These are phyloP conservation scores for Cardiocondyla obscurior DNA, from an alignment of 1,140 invertebrate species.

Conservation along the genomic window DNA sequence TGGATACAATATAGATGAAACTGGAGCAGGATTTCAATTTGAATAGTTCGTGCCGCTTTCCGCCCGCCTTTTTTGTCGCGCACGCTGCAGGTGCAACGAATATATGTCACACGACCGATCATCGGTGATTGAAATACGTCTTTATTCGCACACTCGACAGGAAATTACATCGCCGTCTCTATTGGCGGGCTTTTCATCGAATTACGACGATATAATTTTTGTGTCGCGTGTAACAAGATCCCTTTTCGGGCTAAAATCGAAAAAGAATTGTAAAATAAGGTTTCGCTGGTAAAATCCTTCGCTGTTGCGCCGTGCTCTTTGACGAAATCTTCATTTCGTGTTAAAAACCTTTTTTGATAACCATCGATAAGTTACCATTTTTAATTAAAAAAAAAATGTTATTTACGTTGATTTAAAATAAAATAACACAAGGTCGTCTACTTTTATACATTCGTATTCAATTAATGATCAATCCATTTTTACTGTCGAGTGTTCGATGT, in stretches of 20 bases:
- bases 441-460: neutral
- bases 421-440: neutral
- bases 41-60: slow-evolving; percentile 34
- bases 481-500: neutral
- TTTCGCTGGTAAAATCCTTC: too few relatives aligned
- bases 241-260: neutral
- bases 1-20: slow-evolving; percentile 12
- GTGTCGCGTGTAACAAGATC: neutral
- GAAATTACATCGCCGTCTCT: slow-evolving; percentile 28
- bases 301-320: neutral
- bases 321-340: neutral
- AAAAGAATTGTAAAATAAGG: neutral
- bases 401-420: neutral
- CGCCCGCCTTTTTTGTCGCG: slow-evolving; percentile 25
- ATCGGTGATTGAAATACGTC: slow-evolving; percentile 45
- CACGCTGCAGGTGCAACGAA: slow-evolving; percentile 34
- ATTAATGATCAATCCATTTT: neutral
- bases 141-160: neutral
- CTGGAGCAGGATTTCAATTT: slow-evolving; percentile 46
- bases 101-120: slow-evolving; percentile 31
- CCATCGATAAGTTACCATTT: too few relatives aligned
- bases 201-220: slow-evolving; percentile 36
- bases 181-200: neutral
- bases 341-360: neutral
- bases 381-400: neutral